Evolutionary conservation across 1,140 invertebrate genomes (phyloP).

Genomic region (Drosophila nigromelanica): DNA sequence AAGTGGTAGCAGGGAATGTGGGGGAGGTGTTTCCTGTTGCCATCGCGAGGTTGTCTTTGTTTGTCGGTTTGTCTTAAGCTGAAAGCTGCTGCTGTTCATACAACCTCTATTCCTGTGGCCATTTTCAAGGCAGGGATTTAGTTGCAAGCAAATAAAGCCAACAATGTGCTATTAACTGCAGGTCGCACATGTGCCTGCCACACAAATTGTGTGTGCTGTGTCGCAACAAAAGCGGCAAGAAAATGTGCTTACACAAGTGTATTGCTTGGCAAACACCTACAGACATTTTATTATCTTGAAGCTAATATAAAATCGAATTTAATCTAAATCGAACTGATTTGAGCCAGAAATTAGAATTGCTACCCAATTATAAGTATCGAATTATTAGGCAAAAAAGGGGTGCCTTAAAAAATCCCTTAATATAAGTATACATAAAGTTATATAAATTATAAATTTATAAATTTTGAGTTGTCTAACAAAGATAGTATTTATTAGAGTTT

Average conservation of each 20-base stretch:
- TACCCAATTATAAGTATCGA: too few relatives aligned
- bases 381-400: too few relatives aligned
- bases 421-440: too few relatives aligned
- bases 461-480: too few relatives aligned
- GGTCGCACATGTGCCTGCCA: constrained; percentile 21
- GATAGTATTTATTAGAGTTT: too few relatives aligned
- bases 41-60: too few relatives aligned
- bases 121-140: constrained; percentile 35
- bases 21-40: constrained; percentile 1
- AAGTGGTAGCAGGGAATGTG: neutral
- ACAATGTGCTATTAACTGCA: constrained; percentile 41
- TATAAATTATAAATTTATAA: too few relatives aligned
- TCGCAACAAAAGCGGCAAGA: neutral
- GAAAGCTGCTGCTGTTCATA: neutral
- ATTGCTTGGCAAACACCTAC: neutral
- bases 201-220: neutral
- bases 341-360: too few relatives aligned
- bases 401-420: too few relatives aligned
- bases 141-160: constrained; percentile 37
- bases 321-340: too few relatives aligned
- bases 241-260: neutral
- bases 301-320: too few relatives aligned
- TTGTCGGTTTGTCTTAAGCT: constrained; percentile 43
- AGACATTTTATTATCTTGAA: too few relatives aligned
- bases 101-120: constrained; percentile 44